Evolutionary conservation across 2,113 vertebrate species (phyloP), one percentile per base, ranked within the genome.

Genomic region (Ictidomys tridecemlineatus): DNA sequence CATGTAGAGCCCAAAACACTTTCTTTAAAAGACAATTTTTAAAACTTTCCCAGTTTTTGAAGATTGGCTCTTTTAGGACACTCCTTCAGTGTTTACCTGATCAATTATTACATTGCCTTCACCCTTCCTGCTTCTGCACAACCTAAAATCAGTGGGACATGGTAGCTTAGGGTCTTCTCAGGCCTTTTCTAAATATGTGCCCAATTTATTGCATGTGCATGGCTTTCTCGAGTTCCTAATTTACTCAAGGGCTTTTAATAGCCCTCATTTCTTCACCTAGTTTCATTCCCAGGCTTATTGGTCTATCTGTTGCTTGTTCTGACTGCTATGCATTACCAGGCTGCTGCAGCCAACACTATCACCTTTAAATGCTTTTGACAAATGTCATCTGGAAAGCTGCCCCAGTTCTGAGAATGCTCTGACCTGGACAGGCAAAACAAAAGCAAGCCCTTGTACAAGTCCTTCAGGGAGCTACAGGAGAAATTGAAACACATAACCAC

Each of bases 311-410:
- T 92, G 12, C 76, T 72, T 86, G 30, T 76, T 17, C 73, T 93
- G 18, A 61, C 28, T 69, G 2, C 5, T n/a, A n/a, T n/a, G 42
- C 61, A 5, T 83, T 91, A 37, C 20, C 53, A 83, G 45, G n/a
- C 53, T 92, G 30, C 48, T 89, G 34, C 14, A 69, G 45, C 24
- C 89, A 94, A 39, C 89, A 80, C 48, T 69, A 89, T 72, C 65
- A n/a, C 61, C 37, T 91, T 92, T 70, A 94, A 95, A 51, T 88
- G 48, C 13, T 83, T 92, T 85, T 65, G n/a, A n/a, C 69, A 89
- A 76, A 85, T 94, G 34, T 73, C 85, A 39, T 22, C 28, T 85
- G 67, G 78, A 67, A 93, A 92, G 61, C 74, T 0, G 0, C 24
- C 53, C 72, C 76, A 89, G 78, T 58, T 8, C 39, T 93, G 30